Evolutionary conservation across 2,888 invertebrate species (phyloP).

Genomic region (Argyra leucocephala): DNA sequence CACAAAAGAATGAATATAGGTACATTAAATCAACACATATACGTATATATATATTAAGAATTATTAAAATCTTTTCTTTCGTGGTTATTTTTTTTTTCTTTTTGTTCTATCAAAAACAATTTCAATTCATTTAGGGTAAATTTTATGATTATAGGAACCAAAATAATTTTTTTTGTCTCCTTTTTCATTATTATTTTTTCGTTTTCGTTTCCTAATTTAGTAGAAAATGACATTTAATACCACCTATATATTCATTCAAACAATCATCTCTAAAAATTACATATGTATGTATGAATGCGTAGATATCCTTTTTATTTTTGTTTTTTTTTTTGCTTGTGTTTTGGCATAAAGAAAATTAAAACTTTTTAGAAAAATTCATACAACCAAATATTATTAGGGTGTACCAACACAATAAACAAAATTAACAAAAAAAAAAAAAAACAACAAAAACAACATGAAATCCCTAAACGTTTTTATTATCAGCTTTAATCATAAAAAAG

Average conservation of each 20-base stretch:
- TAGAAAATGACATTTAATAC: conserved; percentile 1
- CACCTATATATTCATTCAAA: background rate
- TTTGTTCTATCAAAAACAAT: background rate
- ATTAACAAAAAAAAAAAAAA: background rate
- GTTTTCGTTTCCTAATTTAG: background rate
- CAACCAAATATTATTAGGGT: background rate
- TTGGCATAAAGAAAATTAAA: background rate
- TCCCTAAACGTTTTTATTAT: conserved; percentile 4
- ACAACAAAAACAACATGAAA: background rate
- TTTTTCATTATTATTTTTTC: background rate
- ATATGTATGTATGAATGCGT: background rate
- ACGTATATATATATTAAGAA: background rate
- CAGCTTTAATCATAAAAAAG: background rate
- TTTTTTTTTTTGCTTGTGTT: background rate
- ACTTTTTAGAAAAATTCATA: background rate
- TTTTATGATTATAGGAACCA: background rate
- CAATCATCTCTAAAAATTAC: background rate
- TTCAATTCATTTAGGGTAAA: background rate
- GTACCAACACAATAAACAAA: background rate
- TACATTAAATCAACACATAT: background rate
- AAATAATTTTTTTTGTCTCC: background rate
- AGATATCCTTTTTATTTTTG: background rate
- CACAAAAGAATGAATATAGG: too few species aligned
- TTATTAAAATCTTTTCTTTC: background rate
- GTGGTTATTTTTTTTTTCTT: background rate